Percentiles rank a stretch among this genome's conserved stretches.
These are phyloP conservation scores for Phaetusa simplex DNA, from an alignment of 2,113 vertebrate genomes.

Conservation along the genomic window DNA sequence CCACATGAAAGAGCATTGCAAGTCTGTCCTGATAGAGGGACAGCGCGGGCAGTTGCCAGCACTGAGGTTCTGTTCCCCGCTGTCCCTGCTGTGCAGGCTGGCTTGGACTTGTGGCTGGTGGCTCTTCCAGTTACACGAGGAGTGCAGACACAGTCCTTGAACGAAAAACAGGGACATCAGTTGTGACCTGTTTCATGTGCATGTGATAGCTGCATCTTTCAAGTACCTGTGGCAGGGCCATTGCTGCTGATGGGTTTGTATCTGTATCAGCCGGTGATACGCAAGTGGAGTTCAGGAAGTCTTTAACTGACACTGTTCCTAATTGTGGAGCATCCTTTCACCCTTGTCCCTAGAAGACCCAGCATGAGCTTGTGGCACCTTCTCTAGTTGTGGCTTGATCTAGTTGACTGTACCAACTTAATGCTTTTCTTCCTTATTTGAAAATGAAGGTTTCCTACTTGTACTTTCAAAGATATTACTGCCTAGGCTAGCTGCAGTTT, in stretches of 20 bases:
- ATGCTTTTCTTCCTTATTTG: neutral
- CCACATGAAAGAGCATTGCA: neutral
- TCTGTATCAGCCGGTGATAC: neutral
- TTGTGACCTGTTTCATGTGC: neutral
- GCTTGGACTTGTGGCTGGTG: neutral
- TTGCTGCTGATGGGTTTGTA: neutral
- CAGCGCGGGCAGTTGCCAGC: neutral
- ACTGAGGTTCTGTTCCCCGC: neutral
- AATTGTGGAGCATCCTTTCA: neutral
- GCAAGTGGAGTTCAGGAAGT: neutral
- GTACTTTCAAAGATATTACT: neutral
- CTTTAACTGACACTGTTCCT: neutral
- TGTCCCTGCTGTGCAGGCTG: neutral
- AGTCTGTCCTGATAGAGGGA: neutral
- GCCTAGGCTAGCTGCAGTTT: neutral
- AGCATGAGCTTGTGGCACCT: neutral
- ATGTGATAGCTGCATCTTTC: neutral
- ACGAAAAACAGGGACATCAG: rapidly evolving
- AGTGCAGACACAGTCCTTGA: neutral
- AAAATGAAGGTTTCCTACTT: neutral
- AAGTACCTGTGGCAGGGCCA: neutral
- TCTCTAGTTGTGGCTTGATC: neutral
- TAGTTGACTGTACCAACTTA: neutral
- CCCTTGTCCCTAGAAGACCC: neutral
- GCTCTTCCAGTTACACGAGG: neutral